Evolutionary conservation across 1,140 invertebrate species (phyloP).

Genomic region (Temnothorax curvispinosus): DNA sequence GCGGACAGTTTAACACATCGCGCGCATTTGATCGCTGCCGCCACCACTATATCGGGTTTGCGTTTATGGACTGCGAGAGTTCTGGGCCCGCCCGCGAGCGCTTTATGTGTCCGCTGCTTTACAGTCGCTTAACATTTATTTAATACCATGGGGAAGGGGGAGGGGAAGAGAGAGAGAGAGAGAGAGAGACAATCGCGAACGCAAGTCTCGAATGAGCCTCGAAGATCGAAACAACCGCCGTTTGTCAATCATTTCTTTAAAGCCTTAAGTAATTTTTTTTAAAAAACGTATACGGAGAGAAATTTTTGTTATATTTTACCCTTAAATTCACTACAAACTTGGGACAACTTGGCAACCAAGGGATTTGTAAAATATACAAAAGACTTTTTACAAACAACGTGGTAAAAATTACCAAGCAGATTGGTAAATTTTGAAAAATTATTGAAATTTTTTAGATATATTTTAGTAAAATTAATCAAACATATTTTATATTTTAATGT

Average conservation of each 20-base stretch:
- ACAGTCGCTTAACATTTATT: slow-evolving; percentile 39
- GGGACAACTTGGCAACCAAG: too few species aligned
- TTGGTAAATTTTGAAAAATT: too few species aligned
- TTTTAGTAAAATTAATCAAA: too few species aligned
- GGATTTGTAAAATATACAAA: too few species aligned
- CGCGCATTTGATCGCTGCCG: slow-evolving; percentile 44
- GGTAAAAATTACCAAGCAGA: too few species aligned
- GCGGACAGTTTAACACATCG: slow-evolving; percentile 74
- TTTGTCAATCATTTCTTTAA: neutral
- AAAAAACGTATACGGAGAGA: neutral
- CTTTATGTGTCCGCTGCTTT: slow-evolving; percentile 62
- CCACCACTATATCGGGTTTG: slow-evolving; percentile 65
- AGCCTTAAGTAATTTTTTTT: neutral
- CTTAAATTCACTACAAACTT: too few species aligned
- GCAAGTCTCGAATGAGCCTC: neutral
- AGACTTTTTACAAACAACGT: too few species aligned
- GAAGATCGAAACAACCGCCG: neutral
- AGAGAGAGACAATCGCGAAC: slow-evolving; percentile 18
- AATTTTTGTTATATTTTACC: too few species aligned
- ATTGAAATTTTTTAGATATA: too few species aligned
- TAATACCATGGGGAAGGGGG: slow-evolving; percentile 40
- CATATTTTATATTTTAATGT: too few species aligned
- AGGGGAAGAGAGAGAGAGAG: neutral
- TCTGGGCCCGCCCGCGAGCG: slow-evolving; percentile 17
- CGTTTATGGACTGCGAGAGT: slow-evolving; percentile 63